Evolutionary conservation across 53 echinoderm and acorn worm species (phyloP).

Genomic region (Astropecten irregularis): DNA sequence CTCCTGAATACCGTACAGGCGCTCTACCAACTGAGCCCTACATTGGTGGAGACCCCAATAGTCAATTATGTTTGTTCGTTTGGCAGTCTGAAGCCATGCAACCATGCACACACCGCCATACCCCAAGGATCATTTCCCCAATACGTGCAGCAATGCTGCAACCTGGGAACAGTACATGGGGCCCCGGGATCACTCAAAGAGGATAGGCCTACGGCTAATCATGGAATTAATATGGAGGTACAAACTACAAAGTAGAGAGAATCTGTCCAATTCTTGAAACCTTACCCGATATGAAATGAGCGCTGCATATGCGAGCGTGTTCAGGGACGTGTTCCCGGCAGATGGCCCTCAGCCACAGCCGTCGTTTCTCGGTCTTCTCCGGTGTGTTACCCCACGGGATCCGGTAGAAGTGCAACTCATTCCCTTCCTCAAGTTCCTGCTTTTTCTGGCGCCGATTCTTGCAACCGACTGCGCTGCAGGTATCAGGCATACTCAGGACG

Average conservation of each 20-base stretch:
- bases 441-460: slow-evolving; percentile 19
- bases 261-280: background rate
- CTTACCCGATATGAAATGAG: slow-evolving; percentile 36
- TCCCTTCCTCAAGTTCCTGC: background rate
- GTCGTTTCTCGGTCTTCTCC: slow-evolving; percentile 6
- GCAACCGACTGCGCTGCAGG: slow-evolving; percentile 37
- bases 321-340: slow-evolving; percentile 2
- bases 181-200: too few relatives aligned
- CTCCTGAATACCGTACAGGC: too few relatives aligned
- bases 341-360: slow-evolving; percentile 25
- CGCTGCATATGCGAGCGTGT: slow-evolving; percentile 39
- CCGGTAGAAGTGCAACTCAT: slow-evolving; percentile 28
- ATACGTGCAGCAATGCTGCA: too few relatives aligned
- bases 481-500: slow-evolving; percentile 13
- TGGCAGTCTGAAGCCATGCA: too few relatives aligned
- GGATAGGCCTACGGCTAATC: background rate
- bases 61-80: too few relatives aligned
- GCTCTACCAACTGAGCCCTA: too few relatives aligned
- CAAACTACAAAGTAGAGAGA: too few relatives aligned
- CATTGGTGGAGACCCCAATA: too few relatives aligned
- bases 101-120: too few relatives aligned
- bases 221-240: background rate
- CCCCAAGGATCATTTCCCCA: too few relatives aligned
- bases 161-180: too few relatives aligned
- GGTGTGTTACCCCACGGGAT: slow-evolving; percentile 17